Evolutionary conservation across 2,797 vertebrate genomes (phyloP).

Genomic region (Tiaroga cobitis): DNA sequence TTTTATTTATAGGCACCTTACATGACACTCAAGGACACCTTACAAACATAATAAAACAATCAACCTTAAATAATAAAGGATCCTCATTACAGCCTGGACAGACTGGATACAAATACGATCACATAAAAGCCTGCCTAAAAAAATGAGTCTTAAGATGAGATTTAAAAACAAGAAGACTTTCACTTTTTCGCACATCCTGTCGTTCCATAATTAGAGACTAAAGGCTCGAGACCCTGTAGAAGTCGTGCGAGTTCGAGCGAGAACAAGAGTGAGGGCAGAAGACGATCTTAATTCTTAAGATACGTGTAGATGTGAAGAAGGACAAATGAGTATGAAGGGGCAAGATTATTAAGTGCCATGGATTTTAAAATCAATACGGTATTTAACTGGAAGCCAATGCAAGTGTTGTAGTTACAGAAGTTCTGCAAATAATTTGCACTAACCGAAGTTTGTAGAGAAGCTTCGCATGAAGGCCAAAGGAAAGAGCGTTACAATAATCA

Average conservation of each 20-base stretch:
- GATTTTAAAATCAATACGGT: not conserved
- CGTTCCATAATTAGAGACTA: not conserved
- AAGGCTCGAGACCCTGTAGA: not conserved
- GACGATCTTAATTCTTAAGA: not conserved
- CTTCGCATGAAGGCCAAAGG: not conserved
- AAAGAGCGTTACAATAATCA: not conserved
- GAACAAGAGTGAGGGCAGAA: too few species aligned
- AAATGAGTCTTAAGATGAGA: accelerated
- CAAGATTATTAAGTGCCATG: not conserved
- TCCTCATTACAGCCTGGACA: not conserved
- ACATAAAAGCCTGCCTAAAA: not conserved
- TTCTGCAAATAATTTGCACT: not conserved
- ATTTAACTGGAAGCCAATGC: not conserved
- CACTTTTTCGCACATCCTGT: not conserved
- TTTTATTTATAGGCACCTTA: not conserved
- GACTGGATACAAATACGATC: not conserved
- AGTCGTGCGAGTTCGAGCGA: not conserved
- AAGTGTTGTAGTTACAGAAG: not conserved
- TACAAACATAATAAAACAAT: not conserved
- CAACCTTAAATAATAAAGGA: not conserved
- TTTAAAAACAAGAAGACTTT: not conserved
- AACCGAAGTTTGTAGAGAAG: not conserved
- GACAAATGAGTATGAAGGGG: not conserved
- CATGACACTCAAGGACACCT: not conserved
- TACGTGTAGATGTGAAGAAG: not conserved